Percentiles rank a stretch among this genome's conserved stretches.
phyloP scores from a whole-genome alignment of 2,888 invertebrate genomes.

The Sceliomorpha sp. region DNA sequence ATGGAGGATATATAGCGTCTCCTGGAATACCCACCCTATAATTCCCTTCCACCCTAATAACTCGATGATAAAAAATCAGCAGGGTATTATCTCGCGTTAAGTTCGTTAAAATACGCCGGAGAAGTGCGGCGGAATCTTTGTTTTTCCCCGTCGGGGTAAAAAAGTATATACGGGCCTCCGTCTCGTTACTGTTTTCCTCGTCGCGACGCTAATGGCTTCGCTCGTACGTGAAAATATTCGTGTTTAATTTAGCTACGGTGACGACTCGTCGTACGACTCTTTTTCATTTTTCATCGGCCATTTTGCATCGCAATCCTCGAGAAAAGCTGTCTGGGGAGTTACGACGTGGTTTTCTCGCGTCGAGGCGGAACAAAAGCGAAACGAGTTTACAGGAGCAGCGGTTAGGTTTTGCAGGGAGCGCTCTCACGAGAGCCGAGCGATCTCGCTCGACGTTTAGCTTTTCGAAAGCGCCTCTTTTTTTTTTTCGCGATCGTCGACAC shows the following conservation, averaged over 20 bases:
- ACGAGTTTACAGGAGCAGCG: conserved; percentile 39
- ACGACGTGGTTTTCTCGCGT: conserved; percentile 19
- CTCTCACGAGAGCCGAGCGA: conserved; percentile 24
- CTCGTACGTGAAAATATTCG: conserved; percentile 15
- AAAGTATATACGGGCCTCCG: no score
- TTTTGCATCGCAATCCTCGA: conserved; percentile 35
- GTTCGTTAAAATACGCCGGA: no score
- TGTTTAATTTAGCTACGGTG: conserved; percentile 21
- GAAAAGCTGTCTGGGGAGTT: conserved; percentile 29
- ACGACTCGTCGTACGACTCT: conserved; percentile 16
- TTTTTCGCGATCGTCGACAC: no score
- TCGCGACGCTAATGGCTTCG: neutral
- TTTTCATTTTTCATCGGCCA: conserved; percentile 34
- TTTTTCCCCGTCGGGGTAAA: no score
- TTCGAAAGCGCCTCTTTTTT: conserved; percentile 41
- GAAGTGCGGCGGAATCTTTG: no score
- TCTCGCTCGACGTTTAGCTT: conserved; percentile 33
- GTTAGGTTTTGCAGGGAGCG: conserved; percentile 30
- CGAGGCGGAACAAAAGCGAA: conserved; percentile 39
- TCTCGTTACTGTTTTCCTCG: neutral
- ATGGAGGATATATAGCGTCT: no score
- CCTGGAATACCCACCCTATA: no score
- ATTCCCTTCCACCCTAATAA: no score
- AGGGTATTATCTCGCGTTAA: no score
- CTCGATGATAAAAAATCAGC: no score